Evolutionary conservation across 2,797 vertebrate genomes (phyloP), one percentile per base, ranked within the genome.

Genomic region (Echiichthys vipera): DNA sequence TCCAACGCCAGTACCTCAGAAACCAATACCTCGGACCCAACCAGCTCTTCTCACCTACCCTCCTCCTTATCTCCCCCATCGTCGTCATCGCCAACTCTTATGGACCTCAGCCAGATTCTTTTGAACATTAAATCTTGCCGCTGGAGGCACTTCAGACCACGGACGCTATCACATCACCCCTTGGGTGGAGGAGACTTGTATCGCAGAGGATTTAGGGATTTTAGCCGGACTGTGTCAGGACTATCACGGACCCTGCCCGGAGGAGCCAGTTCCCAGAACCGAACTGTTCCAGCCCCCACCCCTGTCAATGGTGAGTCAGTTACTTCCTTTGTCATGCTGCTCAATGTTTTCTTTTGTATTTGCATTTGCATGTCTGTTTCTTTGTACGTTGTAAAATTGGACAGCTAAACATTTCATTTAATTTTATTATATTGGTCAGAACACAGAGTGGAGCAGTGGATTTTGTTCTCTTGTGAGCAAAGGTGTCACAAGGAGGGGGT

Each of bases 81-180:
- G 18, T 80, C 86, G 5, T 63, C 87, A 50, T 65, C 71, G 7
- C 30, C 58, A 7, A 66, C 84, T 18, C 95, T 95, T 9, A 93
- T 95, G 95, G 96, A 98, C 95, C 96, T 99, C 95, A 95, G 94
- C 93, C 96, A 96, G 91, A 96, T 99, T 91, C 94, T 99, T 92
- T 95, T 96, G 93, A 98, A 98, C 96, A 97, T 99, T 93, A 99
- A 97, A 93, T 92, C 96, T 71, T 96, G 96, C 95, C 96, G 98
- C 93, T 99, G 98, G 98, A 98, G 98, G 93, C 98, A 99, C 93
- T 99, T 99, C 95, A 96, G 97, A 95, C 98, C 98, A 95, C 98
- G 98, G 96, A 98, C 98, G 94, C 96, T 97, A 94, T 95, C 96
- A 93, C 95, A 95, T 93, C 95, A 96, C 92, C 94, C 93, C 86